These are phyloP conservation scores for Crenuchus spilurus DNA, from an alignment of 2,797 vertebrate species.

Conservation along the genomic window DNA sequence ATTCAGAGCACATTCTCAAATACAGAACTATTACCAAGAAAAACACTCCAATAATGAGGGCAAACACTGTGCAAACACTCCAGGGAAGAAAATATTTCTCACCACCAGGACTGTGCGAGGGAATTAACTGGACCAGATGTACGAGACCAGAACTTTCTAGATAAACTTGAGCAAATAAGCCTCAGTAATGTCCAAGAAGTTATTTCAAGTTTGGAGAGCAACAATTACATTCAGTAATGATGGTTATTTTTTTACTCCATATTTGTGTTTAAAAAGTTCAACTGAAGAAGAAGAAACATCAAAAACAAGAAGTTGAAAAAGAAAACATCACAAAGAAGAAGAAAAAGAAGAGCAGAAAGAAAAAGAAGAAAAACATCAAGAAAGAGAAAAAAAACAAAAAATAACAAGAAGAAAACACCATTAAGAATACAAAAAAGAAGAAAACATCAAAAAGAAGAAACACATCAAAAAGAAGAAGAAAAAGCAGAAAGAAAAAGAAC, in stretches of 20 bases:
- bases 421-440: no score
- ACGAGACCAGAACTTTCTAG: slow-evolving; percentile 13
- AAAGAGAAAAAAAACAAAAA: no score
- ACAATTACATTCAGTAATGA: background rate
- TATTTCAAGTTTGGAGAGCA: background rate
- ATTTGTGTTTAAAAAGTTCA: background rate
- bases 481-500: no score
- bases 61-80: slow-evolving; percentile 32
- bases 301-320: no score
- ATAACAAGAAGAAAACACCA: no score
- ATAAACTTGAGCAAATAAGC: slow-evolving; percentile 8
- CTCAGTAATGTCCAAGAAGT: background rate
- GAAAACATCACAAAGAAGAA: no score
- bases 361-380: no score
- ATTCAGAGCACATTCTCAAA: slow-evolving; percentile 44
- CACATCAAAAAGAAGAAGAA: no score
- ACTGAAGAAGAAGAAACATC: no score
- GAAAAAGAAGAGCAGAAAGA: no score
- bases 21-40: slow-evolving; percentile 39
- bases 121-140: slow-evolving; percentile 35
- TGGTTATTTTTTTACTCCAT: background rate
- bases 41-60: slow-evolving; percentile 41
- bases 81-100: slow-evolving; percentile 36
- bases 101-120: slow-evolving; percentile 2
- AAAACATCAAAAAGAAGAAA: no score